Evolutionary conservation across 2,113 vertebrate species (phyloP).

Genomic region (Perognathus longimembris): DNA sequence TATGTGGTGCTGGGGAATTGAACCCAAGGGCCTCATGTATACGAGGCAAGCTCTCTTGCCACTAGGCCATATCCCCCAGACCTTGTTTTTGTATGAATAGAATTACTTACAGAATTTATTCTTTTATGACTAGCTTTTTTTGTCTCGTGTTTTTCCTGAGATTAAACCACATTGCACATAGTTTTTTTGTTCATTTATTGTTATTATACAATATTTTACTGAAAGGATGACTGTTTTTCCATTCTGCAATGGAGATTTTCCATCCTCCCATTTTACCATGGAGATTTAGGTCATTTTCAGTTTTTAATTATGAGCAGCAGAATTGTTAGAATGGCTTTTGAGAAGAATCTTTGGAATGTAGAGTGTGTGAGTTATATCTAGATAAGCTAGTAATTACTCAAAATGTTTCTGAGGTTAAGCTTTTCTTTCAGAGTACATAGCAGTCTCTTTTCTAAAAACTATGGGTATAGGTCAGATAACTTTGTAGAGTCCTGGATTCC

Average conservation of each 20-base stretch:
- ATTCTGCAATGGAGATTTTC: slow-evolving; percentile 20
- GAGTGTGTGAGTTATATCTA: neutral
- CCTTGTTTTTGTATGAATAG: slow-evolving; percentile 20
- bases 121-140: neutral
- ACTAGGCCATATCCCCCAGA: too few relatives aligned
- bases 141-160: slow-evolving; percentile 34
- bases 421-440: slow-evolving; percentile 34
- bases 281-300: slow-evolving; percentile 51
- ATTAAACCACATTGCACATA: neutral
- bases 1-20: too few relatives aligned
- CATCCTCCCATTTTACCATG: slow-evolving; percentile 22
- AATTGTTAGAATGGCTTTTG: slow-evolving; percentile 41
- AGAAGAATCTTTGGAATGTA: slow-evolving; percentile 22
- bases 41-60: too few relatives aligned
- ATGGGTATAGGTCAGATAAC: neutral
- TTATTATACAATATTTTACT: neutral
- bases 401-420: neutral
- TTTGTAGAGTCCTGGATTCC: neutral
- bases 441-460: neutral
- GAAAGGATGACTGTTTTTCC: neutral
- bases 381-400: slow-evolving; percentile 1
- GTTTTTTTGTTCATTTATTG: slow-evolving; percentile 39
- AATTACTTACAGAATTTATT: neutral
- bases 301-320: slow-evolving; percentile 18
- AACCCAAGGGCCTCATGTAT: too few relatives aligned